These are phyloP conservation scores for Petrocephalus zakoni DNA, from an alignment of 2,113 vertebrate species.

Conservation along the genomic window DNA sequence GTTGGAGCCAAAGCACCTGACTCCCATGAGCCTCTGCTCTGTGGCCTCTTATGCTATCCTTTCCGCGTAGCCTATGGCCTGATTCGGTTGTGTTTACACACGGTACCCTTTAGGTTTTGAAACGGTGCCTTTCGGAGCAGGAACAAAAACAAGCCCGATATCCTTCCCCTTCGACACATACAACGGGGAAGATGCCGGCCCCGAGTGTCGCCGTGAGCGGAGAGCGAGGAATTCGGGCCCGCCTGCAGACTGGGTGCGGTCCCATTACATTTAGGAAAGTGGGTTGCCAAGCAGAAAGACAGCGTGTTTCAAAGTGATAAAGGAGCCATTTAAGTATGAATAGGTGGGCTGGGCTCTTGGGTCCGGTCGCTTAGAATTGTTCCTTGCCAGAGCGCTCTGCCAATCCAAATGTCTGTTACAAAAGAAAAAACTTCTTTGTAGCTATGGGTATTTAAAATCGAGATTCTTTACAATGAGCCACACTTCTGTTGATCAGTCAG, in stretches of 20 bases:
- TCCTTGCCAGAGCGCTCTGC: neutral
- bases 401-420: neutral
- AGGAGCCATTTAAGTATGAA: neutral
- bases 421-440: neutral
- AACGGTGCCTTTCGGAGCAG: neutral
- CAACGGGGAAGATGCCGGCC: neutral
- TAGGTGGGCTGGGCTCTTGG: neutral
- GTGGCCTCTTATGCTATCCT: neutral
- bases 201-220: neutral
- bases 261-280: neutral
- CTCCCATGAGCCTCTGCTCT: neutral
- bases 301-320: conserved; percentile 1
- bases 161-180: neutral
- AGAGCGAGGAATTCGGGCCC: neutral
- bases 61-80: neutral
- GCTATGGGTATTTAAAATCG: neutral
- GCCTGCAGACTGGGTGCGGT: neutral
- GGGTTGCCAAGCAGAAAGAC: neutral
- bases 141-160: neutral
- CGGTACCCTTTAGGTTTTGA: neutral
- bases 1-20: neutral
- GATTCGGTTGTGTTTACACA: neutral
- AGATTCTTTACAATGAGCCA: neutral
- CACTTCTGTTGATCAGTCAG: neutral
- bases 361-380: neutral